Evolutionary conservation across 2,113 vertebrate species (phyloP), one percentile per base, ranked within the genome.

Genomic region (Irena cyanogastra): DNA sequence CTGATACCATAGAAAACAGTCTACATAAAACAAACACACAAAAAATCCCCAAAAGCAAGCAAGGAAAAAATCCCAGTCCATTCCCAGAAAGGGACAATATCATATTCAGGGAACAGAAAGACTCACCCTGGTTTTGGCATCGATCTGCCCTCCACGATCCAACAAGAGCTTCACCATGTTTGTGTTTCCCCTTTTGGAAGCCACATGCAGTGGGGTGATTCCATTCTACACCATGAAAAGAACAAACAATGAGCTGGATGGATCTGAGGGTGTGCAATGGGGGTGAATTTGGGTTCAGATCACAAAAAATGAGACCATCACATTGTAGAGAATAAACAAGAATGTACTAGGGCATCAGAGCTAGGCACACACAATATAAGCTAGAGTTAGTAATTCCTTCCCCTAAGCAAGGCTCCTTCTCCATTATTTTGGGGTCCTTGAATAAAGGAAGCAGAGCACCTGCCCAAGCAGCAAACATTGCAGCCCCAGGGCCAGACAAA

Each of bases 111-210:
- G 92, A 89, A 93, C 7, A 95, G 78, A 95, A 94, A 95, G 77
- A 98, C 99, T 98, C 97, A 99, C 99, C 98, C 99, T 98, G 44
- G 99, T 99, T 98, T 99, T 99, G 94, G 99, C 99, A 89, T 99
- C 99, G 14, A 99, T 99, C 98, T 99, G 99, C 82, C 99, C 98
- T 75, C 99, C 99, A 2, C 99, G 98, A 97, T 99, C 99, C 98
- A 99, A 97, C 33, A 99, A 96, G 91, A 99, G 98, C 92, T 98
- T 98, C 93, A 99, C 99, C 99, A 99, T 99, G 97, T 99, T 99
- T 65, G 99, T 99, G 97, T 99, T 99, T 82, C 99, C 99, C 77
- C 99, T 98, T 97, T 99, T 99, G 77, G 99, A 99, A 80, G 99
- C 99, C 97, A 99, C 99, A 22, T 99, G 99, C 50, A 99, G 98